Evolutionary conservation across 2,797 vertebrate genomes (phyloP).

Genomic region (Macropus fuliginosus): DNA sequence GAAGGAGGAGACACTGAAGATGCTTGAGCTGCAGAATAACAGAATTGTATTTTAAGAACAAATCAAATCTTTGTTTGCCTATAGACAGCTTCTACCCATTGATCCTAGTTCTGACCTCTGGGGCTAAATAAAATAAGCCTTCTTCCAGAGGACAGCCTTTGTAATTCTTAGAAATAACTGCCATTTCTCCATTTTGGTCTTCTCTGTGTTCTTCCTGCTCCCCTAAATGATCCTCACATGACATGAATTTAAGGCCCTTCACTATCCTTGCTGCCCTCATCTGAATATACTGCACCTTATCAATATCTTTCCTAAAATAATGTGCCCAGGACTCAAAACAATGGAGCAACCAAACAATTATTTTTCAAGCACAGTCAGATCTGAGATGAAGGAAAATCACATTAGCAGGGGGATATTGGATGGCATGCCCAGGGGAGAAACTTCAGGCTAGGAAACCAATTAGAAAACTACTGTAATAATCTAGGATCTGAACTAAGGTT

Average conservation of each 20-base stretch:
- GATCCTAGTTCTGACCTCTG: background rate
- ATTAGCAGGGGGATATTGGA: no score
- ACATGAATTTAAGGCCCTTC: background rate
- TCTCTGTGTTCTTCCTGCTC: background rate
- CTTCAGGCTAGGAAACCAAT: no score
- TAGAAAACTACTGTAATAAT: background rate
- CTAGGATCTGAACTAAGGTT: background rate
- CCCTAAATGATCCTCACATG: background rate
- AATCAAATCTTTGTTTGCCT: background rate
- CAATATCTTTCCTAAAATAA: background rate
- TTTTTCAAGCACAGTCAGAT: no score
- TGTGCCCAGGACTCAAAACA: no score
- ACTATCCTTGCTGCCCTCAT: background rate
- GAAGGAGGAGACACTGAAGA: background rate
- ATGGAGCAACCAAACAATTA: no score
- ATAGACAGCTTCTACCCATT: background rate
- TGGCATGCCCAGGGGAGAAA: no score
- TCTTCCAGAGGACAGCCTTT: background rate
- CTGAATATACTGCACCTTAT: background rate
- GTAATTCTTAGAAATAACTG: background rate
- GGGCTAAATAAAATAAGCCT: background rate
- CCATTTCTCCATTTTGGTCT: background rate
- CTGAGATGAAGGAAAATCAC: no score
- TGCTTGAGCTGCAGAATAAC: background rate
- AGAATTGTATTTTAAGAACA: no score